Evolutionary conservation across 92 coral and sea anemone species (phyloP).

Genomic region (Porites lobata): DNA sequence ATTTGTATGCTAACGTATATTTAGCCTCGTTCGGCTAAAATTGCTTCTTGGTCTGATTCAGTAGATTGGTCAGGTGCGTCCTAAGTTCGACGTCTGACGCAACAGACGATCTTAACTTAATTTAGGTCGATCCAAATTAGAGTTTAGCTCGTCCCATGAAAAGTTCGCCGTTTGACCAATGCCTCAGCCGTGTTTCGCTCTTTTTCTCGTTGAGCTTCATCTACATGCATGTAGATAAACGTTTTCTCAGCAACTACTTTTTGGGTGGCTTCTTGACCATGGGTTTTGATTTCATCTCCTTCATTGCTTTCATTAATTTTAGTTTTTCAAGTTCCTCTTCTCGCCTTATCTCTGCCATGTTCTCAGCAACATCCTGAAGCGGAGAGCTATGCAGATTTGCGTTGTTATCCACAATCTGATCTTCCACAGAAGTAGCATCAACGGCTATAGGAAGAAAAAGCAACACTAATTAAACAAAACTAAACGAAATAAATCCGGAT

Average conservation of each 20-base stretch:
- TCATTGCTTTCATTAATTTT: conserved; percentile 11
- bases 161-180: too few relatives aligned
- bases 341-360: conserved; percentile 10
- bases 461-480: too few relatives aligned
- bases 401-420: conserved; percentile 52
- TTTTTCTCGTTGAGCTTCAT: neutral
- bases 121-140: too few relatives aligned
- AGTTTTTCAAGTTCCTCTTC: conserved; percentile 21
- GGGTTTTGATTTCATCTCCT: conserved; percentile 17
- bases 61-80: too few relatives aligned
- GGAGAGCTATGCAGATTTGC: conserved; percentile 58
- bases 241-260: neutral
- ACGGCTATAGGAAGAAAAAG: conserved; percentile 32
- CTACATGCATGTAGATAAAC: neutral
- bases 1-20: too few relatives aligned
- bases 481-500: neutral
- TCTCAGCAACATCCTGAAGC: conserved; percentile 34
- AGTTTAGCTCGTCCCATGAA: too few relatives aligned
- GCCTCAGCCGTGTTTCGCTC: neutral
- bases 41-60: too few relatives aligned
- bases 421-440: conserved; percentile 40
- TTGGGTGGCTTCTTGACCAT: neutral
- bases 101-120: too few relatives aligned
- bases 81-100: too few relatives aligned
- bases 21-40: too few relatives aligned